Evolutionary conservation across 2,797 vertebrate species (phyloP), one percentile per base, ranked within the genome.

Genomic region (Betta splendens): DNA sequence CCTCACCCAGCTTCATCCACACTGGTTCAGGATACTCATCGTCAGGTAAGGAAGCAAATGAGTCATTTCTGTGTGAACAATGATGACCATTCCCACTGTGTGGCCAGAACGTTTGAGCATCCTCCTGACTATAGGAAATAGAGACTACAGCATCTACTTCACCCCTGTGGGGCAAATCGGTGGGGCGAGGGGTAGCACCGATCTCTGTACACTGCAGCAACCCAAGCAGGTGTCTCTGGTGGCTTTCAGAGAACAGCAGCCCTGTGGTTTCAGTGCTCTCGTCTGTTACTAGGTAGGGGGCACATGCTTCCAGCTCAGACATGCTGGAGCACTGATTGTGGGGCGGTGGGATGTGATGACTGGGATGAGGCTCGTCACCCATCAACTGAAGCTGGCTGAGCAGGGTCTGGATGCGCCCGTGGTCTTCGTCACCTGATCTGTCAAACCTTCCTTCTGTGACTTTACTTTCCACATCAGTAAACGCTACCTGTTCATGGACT

Each of bases 171-270:
- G 62, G 64, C 67, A 33, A 39, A 71, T 21, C 69, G 46, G 65
- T 16, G 5, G 62, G 74, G 11, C 1, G 18, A 15, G 57, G 48
- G 3, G 75, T 33, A 0, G 80, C 11, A 1, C 73, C 31, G 12
- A 86, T 74, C 20, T 87, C 90, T 11, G 94, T 92, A 0, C 75
- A 89, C 64, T 87, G 87, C 69, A 98, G 84, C 35, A 98, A 90
- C 21, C 84, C 92, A 33, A 83, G 81, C 58, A 96, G 55, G 62
- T 95, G 94, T n/a, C 89, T 91, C 3, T 92, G 89, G 62, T 91
- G 90, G 0, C 84, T 87, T 48, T 96, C 93, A 0, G 93, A 91
- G 0, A 94, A 95, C 26, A 97, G 88, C 52, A 98, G 86, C 3
- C 95, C 94, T 0, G 90, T 87, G 31, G 71, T 81, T 65, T 85